Conservation (phyloP, 64 coral and sea anemone genomes). For the Actinia tenebrosa region DNA sequence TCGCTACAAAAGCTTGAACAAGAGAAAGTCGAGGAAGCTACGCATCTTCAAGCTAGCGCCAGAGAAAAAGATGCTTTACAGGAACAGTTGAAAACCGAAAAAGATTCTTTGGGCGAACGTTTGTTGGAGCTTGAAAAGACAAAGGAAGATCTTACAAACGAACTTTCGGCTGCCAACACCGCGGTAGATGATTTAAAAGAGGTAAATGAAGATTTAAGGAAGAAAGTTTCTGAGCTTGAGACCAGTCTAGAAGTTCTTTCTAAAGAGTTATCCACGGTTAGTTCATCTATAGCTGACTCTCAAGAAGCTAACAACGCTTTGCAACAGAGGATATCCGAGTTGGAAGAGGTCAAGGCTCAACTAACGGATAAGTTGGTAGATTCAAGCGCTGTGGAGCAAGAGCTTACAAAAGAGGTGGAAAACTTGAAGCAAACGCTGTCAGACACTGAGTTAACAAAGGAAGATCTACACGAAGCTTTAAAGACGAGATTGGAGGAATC, state of each 20-base stretch:
- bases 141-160: background rate
- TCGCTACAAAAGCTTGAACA: slow-evolving; percentile 39
- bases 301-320: background rate
- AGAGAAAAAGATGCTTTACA: slow-evolving; percentile 35
- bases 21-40: slow-evolving; percentile 40
- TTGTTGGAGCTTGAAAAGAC: slow-evolving; percentile 15
- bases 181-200: slow-evolving; percentile 22
- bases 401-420: background rate
- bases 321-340: background rate
- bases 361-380: slow-evolving; percentile 1
- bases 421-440: slow-evolving; percentile 1
- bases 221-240: background rate
- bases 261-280: background rate
- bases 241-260: background rate
- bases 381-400: background rate
- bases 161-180: background rate
- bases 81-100: slow-evolving; percentile 18
- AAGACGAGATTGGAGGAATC: slow-evolving; percentile 7
- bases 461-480: background rate
- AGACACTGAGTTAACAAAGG: background rate
- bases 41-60: slow-evolving; percentile 27
- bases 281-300: background rate
- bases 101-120: slow-evolving; percentile 24
- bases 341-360: background rate
- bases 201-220: background rate